Conservation (phyloP, 1,140 invertebrate genomes). For the Drosophila lowei region DNA sequence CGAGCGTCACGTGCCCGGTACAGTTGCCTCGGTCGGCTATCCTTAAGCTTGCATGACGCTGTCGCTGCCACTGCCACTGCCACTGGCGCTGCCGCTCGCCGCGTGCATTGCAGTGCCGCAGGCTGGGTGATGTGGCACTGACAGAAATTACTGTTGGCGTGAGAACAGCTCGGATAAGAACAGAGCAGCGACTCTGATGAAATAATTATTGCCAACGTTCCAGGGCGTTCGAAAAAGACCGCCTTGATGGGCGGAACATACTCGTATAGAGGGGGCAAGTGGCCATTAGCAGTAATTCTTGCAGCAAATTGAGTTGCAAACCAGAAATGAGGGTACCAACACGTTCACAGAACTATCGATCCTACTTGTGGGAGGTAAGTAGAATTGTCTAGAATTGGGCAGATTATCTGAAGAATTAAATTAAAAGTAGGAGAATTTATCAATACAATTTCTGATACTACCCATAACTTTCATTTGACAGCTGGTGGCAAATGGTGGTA, state of each 20-base stretch:
- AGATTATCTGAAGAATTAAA: no score
- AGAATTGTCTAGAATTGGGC: no score
- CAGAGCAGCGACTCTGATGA: slow-evolving; percentile 28
- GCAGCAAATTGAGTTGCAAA: slow-evolving; percentile 9
- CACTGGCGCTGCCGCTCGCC: neutral
- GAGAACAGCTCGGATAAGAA: slow-evolving; percentile 16
- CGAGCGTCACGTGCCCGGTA: slow-evolving; percentile 60
- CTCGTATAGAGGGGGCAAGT: neutral
- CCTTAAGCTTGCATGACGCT: no score
- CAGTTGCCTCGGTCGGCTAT: slow-evolving; percentile 21
- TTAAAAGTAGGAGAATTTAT: no score
- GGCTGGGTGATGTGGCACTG: slow-evolving; percentile 43
- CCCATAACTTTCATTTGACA: no score
- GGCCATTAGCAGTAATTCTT: slow-evolving; percentile 4
- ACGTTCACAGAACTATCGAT: no score
- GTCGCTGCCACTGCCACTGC: no score
- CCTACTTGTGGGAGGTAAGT: no score
- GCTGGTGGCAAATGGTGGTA: no score
- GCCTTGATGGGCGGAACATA: slow-evolving; percentile 40
- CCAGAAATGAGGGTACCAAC: neutral
- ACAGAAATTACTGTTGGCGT: slow-evolving; percentile 67
- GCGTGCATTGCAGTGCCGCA: slow-evolving; percentile 31
- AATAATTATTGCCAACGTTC: slow-evolving; percentile 68
- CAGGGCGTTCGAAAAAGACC: slow-evolving; percentile 27
- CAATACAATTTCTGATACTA: no score